Percentiles rank a stretch among this genome's conserved stretches.
Conservation (phyloP, 2,888 invertebrate genomes). For the Periphyllus acericola region DNA sequence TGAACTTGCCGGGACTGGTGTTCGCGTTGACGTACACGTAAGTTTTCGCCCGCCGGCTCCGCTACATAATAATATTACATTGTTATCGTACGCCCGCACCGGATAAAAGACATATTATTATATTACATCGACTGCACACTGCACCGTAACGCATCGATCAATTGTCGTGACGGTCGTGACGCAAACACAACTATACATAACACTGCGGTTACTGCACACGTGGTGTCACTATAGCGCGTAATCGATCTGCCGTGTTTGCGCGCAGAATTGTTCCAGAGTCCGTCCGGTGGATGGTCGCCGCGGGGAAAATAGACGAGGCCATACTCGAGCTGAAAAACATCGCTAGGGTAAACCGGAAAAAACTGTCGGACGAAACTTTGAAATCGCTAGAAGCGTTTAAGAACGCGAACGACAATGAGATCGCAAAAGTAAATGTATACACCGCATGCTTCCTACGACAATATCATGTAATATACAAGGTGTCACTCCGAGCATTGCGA, state of each 20-base stretch:
- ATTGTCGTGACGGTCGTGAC: not conserved
- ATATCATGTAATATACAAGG: too few relatives aligned
- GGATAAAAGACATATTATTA: not conserved
- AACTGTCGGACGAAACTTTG: constrained; percentile 51
- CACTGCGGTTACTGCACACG: not conserved
- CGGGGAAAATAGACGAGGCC: constrained; percentile 49
- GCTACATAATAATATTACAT: too few relatives aligned
- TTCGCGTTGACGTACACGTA: constrained; percentile 53
- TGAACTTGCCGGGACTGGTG: constrained; percentile 57
- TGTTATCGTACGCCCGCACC: too few relatives aligned
- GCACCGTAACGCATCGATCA: not conserved
- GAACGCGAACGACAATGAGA: constrained; percentile 11
- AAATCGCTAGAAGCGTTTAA: constrained; percentile 45
- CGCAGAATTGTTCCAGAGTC: constrained; percentile 58
- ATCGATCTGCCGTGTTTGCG: not conserved
- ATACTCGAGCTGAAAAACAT: constrained; percentile 54
- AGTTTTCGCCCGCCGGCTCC: not conserved
- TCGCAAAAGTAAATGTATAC: constrained; percentile 20
- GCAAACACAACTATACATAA: not conserved
- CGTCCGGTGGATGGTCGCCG: constrained; percentile 57
- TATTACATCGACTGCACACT: not conserved
- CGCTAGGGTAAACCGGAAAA: constrained; percentile 33
- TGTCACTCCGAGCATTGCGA: too few relatives aligned
- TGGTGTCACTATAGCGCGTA: not conserved
- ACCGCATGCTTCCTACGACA: not conserved